These are phyloP conservation scores for Neria commutata DNA, from an alignment of 2,888 invertebrate species.

Conservation along the genomic window DNA sequence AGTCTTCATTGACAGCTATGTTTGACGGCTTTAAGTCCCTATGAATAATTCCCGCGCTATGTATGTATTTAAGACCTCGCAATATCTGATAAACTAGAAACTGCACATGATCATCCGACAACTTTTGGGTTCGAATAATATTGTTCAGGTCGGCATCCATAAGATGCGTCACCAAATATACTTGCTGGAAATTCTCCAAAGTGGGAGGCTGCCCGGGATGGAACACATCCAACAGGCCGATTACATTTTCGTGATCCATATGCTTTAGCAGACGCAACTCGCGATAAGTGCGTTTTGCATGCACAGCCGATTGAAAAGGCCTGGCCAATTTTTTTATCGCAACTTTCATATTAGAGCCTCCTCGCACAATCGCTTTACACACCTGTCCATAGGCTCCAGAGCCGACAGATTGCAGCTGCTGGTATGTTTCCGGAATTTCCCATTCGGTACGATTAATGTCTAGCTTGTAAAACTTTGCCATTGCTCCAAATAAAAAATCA, in stretches of 20 bases:
- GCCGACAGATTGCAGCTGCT: conserved; percentile 90
- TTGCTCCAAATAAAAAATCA: no score
- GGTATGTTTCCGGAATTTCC: conserved; percentile 93
- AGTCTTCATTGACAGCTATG: conserved; percentile 99
- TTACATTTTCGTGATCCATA: conserved; percentile 99
- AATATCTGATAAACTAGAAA: conserved; percentile 98
- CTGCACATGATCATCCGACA: conserved; percentile 98
- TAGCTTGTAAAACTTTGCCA: conserved; percentile 80
- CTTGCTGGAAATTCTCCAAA: conserved; percentile 88
- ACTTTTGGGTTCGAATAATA: conserved; percentile 93
- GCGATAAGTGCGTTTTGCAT: conserved; percentile 96
- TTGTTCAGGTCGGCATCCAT: conserved; percentile 99
- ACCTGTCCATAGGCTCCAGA: conserved; percentile 96
- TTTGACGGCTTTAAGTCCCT: conserved; percentile 98
- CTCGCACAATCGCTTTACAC: conserved; percentile 46
- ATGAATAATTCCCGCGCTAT: conserved; percentile 97
- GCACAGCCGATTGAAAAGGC: conserved; percentile 97
- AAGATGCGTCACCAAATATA: conserved; percentile 95
- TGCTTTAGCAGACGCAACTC: conserved; percentile 95
- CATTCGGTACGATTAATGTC: conserved; percentile 98
- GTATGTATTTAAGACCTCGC: conserved; percentile 97
- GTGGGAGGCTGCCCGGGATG: conserved; percentile 77
- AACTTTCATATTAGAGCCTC: conserved; percentile 64
- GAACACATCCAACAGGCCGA: conserved; percentile 90
- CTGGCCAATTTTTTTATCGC: conserved; percentile 98